phyloP scores from a whole-genome alignment of 2,888 invertebrate species.

The Tridacna crocea region DNA sequence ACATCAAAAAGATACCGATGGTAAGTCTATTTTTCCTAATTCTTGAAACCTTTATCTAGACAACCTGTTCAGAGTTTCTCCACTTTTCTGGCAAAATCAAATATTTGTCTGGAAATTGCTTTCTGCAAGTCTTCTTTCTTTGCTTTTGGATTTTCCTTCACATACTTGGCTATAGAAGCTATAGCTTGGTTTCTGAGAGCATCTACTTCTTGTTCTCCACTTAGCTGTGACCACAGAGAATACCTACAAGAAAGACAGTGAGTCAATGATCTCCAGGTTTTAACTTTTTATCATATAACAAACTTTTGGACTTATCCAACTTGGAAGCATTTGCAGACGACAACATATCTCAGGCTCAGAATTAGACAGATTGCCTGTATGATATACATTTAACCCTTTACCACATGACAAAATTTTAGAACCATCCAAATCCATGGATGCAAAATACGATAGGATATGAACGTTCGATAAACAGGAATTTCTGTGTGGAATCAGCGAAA shows the following conservation, averaged over 20 bases:
- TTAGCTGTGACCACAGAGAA: slow-evolving; percentile 38
- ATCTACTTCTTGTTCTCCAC: slow-evolving; percentile 75
- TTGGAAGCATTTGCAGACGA: not conserved
- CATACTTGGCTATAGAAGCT: slow-evolving; percentile 73
- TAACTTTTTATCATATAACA: not conserved
- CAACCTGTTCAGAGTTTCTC: slow-evolving; percentile 60
- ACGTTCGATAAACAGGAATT: too few species aligned
- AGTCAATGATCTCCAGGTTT: not conserved
- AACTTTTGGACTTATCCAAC: not conserved
- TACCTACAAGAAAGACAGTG: slow-evolving; percentile 5
- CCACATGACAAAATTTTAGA: too few species aligned
- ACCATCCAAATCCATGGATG: too few species aligned
- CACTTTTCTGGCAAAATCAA: slow-evolving; percentile 71
- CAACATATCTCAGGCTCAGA: not conserved
- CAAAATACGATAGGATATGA: too few species aligned
- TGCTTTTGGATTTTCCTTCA: slow-evolving; percentile 78
- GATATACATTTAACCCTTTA: not conserved
- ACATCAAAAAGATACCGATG: too few species aligned
- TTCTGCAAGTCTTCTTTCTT: slow-evolving; percentile 73
- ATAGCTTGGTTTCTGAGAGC: slow-evolving; percentile 75
- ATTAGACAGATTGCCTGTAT: too few species aligned
- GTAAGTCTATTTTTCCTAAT: too few species aligned
- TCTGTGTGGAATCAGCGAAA: too few species aligned
- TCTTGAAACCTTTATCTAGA: too few species aligned
- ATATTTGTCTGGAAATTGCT: slow-evolving; percentile 74